Conservation (phyloP, 2,113 vertebrate species). For the Mirza zaza region DNA sequence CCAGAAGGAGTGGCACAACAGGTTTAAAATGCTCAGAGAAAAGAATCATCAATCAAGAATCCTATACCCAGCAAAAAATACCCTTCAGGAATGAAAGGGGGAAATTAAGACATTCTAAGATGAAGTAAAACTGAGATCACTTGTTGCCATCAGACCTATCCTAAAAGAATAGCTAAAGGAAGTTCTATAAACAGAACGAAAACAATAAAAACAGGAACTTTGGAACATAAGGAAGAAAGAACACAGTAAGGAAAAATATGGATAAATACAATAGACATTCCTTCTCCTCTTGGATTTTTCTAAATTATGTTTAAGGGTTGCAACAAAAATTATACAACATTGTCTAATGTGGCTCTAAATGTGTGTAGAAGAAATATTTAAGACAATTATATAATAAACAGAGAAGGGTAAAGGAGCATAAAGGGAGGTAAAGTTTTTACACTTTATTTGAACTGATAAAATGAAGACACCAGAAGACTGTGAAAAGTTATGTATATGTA, state of each 20-base stretch:
- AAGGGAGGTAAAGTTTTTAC: neutral
- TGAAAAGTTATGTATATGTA: neutral
- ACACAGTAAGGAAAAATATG: neutral
- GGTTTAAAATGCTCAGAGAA: neutral
- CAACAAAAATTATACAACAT: neutral
- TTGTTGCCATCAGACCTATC: neutral
- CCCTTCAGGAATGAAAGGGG: neutral
- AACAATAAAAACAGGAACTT: neutral
- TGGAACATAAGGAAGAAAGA: neutral
- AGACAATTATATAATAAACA: neutral
- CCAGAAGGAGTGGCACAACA: neutral
- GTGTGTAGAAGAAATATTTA: neutral
- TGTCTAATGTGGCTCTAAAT: neutral
- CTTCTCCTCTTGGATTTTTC: conserved; percentile 15
- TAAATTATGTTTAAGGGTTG: neutral
- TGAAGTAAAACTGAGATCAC: neutral
- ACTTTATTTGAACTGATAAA: neutral
- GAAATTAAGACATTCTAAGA: neutral
- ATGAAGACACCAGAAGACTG: neutral
- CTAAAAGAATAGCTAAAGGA: neutral
- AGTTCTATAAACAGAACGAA: neutral
- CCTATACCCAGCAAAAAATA: neutral
- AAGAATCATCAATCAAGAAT: neutral
- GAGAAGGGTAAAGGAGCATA: neutral
- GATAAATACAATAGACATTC: neutral